phyloP scores from a whole-genome alignment of 1,140 invertebrate genomes.

The Adelges cooleyi region DNA sequence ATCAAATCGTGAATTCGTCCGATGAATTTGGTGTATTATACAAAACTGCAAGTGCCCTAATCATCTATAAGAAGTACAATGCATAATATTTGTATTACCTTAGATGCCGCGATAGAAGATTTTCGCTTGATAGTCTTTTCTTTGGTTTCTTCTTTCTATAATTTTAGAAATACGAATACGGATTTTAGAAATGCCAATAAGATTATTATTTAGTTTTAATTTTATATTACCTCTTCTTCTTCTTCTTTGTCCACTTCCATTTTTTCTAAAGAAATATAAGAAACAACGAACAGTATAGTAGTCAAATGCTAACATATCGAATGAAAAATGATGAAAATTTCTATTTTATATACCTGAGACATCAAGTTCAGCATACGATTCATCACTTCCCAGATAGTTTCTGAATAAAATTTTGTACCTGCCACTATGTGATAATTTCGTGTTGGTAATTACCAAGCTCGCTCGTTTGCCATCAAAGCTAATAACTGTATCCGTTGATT shows the following conservation, averaged over 20 bases:
- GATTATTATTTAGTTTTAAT: constrained; percentile 15
- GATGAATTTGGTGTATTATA: too few species aligned
- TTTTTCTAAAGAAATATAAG: constrained; percentile 35
- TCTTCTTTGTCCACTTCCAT: constrained; percentile 42
- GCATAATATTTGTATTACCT: too few species aligned
- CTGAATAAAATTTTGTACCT: constrained; percentile 66
- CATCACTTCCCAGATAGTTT: constrained; percentile 72
- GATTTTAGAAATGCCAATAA: neutral
- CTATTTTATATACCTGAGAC: constrained; percentile 44
- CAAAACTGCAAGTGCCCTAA: too few species aligned
- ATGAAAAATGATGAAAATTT: too few species aligned
- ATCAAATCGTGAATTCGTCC: too few species aligned
- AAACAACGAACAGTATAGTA: constrained; percentile 2
- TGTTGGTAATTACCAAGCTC: constrained; percentile 56
- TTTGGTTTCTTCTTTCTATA: constrained; percentile 24
- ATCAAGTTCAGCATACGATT: constrained; percentile 61
- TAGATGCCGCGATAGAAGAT: constrained; percentile 12
- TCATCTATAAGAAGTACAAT: too few species aligned
- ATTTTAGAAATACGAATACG: too few species aligned
- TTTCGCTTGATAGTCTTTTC: constrained; percentile 30
- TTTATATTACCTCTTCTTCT: constrained; percentile 27
- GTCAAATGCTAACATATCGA: neutral
- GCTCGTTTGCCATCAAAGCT: constrained; percentile 73
- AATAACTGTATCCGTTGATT: constrained; percentile 54
- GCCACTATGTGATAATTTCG: constrained; percentile 56